These are phyloP conservation scores for Eulemur rufifrons DNA, from an alignment of 2,113 vertebrate genomes.

Conservation along the genomic window DNA sequence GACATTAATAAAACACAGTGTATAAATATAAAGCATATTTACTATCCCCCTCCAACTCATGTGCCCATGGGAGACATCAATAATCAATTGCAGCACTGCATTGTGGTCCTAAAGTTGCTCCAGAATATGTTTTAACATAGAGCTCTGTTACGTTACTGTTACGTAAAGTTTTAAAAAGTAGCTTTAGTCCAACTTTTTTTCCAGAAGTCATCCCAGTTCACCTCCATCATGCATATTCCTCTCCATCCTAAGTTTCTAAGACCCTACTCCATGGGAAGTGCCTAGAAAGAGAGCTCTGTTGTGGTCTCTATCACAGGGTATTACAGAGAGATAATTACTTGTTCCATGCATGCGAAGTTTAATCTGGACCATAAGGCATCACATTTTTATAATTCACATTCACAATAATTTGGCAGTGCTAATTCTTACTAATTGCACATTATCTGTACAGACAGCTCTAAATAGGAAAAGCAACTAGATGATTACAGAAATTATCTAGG, in stretches of 20 bases:
- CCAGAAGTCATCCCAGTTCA: background rate
- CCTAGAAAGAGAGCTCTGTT: background rate
- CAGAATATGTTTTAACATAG: background rate
- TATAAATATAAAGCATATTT: background rate
- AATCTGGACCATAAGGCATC: background rate
- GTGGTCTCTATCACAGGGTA: background rate
- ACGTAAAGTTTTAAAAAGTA: background rate
- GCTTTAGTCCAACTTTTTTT: background rate
- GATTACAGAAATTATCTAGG: conserved; percentile 41
- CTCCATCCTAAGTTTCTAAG: background rate
- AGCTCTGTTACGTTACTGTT: background rate
- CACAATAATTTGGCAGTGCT: background rate
- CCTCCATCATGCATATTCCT: background rate
- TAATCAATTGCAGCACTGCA: background rate
- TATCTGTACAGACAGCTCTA: conserved; percentile 28
- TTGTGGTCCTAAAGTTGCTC: background rate
- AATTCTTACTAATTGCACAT: conserved; percentile 46
- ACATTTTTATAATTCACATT: conserved; percentile 22
- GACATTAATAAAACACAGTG: background rate
- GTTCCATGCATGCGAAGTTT: background rate
- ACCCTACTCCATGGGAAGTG: background rate
- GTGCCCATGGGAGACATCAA: background rate
- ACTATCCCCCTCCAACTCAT: background rate
- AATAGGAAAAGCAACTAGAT: conserved; percentile 32
- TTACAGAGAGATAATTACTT: background rate